These are phyloP conservation scores for Eremophila alpestris DNA, from an alignment of 2,797 vertebrate genomes.

Conservation along the genomic window DNA sequence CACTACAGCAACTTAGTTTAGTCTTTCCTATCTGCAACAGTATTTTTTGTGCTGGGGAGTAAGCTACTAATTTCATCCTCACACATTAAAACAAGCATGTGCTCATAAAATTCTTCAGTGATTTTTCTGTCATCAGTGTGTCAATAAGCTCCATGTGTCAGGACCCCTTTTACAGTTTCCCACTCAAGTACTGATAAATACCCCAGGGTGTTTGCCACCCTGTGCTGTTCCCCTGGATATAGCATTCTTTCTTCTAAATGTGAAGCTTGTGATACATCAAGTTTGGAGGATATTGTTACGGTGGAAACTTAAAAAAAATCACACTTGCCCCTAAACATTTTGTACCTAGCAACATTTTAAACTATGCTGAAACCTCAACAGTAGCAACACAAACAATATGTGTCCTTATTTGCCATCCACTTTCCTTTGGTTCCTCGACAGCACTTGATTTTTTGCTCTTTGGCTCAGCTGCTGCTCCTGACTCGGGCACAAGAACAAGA, in stretches of 20 bases:
- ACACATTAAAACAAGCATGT: background rate
- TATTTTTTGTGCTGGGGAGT: background rate
- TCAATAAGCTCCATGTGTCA: background rate
- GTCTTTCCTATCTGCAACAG: background rate
- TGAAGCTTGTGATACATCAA: background rate
- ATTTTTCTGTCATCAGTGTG: background rate
- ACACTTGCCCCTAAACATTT: background rate
- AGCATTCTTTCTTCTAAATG: background rate
- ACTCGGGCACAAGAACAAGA: background rate
- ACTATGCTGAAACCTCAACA: background rate
- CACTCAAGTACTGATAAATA: background rate
- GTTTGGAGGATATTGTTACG: background rate
- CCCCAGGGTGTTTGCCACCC: background rate
- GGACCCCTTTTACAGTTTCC: background rate
- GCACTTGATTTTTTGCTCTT: background rate
- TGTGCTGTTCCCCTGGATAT: background rate
- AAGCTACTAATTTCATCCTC: background rate
- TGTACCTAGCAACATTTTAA: background rate
- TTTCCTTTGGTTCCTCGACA: background rate
- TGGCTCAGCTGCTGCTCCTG: slow-evolving; percentile 32
- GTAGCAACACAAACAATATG: background rate
- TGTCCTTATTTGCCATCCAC: background rate
- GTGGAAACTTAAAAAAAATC: background rate
- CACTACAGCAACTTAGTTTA: background rate
- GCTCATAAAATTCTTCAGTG: background rate